Evolutionary conservation across 2,113 vertebrate species (phyloP).

Genomic region (Ciconia boyciana): DNA sequence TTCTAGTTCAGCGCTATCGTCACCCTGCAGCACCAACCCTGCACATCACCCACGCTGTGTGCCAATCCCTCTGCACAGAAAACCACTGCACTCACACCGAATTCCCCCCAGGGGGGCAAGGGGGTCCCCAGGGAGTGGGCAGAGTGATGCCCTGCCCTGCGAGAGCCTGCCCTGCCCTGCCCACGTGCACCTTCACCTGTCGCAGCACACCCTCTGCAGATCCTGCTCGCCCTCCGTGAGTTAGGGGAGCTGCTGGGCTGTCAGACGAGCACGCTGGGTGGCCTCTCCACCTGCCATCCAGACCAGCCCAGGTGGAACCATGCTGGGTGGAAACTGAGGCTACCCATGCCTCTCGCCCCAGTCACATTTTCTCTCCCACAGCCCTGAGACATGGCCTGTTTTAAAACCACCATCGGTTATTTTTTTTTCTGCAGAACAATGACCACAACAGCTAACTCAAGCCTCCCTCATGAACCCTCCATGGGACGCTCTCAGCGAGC

Average conservation of each 20-base stretch:
- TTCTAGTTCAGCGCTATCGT: accelerated
- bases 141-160: not conserved
- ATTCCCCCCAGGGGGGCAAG: not conserved
- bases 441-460: not conserved
- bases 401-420: not conserved
- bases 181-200: not conserved
- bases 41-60: no score
- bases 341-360: not conserved
- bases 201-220: not conserved
- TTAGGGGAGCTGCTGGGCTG: not conserved
- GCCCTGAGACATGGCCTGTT: not conserved
- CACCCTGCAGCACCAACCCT: not conserved
- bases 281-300: not conserved
- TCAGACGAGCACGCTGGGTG: not conserved
- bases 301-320: not conserved
- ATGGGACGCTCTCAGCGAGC: not conserved
- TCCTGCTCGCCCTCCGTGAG: not conserved
- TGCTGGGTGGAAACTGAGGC: not conserved
- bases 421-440: not conserved
- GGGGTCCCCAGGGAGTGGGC: no score
- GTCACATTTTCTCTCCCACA: not conserved
- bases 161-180: not conserved
- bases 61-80: not conserved
- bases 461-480: not conserved
- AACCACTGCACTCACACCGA: accelerated